These are phyloP conservation scores for Drosophila arizonae DNA, from an alignment of 1,140 invertebrate genomes.

Conservation along the genomic window DNA sequence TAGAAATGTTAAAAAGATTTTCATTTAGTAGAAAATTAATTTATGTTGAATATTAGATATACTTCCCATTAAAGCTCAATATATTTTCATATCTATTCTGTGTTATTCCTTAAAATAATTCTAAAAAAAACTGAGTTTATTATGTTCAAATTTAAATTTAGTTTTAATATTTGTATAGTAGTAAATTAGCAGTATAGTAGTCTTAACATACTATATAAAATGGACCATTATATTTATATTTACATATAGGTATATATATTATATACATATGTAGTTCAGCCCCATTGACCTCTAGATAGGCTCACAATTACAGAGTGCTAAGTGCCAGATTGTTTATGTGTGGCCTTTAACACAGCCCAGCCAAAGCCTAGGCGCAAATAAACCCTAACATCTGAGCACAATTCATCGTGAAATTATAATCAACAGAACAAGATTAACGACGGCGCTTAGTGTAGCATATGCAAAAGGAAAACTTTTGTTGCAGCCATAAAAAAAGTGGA, in stretches of 20 bases:
- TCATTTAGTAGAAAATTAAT: too few species aligned
- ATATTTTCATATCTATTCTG: too few species aligned
- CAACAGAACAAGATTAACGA: constrained; percentile 34
- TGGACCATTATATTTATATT: too few species aligned
- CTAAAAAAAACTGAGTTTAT: too few species aligned
- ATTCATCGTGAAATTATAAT: constrained; percentile 44
- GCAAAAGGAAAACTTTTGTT: constrained; percentile 58
- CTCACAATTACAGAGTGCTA: not conserved
- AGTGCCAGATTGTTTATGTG: constrained; percentile 2
- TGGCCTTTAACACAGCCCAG: not conserved
- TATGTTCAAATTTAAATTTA: too few species aligned
- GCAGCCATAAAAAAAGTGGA: not conserved
- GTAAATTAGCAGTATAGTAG: too few species aligned
- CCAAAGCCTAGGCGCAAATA: not conserved
- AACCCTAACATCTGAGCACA: constrained; percentile 51
- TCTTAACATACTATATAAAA: too few species aligned
- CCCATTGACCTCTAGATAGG: not conserved
- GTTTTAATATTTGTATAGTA: too few species aligned
- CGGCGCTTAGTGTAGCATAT: constrained; percentile 45
- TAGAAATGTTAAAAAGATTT: too few species aligned
- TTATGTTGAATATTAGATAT: too few species aligned
- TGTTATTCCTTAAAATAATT: too few species aligned
- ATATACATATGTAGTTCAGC: not conserved
- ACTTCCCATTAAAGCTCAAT: too few species aligned
- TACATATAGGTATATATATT: not conserved